phyloP scores from a whole-genome alignment of 2,113 vertebrate genomes.

The Panthera uncia region DNA sequence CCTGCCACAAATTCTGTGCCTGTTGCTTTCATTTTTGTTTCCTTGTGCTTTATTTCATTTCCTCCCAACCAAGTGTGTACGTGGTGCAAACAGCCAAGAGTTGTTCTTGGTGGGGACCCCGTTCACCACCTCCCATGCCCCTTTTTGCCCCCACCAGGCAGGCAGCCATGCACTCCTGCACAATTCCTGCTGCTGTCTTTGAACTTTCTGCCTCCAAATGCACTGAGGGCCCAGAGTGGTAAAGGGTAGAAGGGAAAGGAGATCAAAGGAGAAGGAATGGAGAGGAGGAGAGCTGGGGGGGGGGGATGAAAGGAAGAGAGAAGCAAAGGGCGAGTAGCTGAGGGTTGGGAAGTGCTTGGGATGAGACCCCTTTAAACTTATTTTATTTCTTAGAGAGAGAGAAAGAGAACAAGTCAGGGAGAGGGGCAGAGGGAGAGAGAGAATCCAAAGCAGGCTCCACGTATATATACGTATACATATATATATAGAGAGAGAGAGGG shows the following conservation, averaged over 20 bases:
- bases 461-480: accelerated
- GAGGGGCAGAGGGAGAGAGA: too few relatives aligned
- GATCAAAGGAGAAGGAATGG: not conserved
- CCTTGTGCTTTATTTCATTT: not conserved
- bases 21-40: not conserved
- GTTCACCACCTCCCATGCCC: not conserved
- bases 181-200: not conserved
- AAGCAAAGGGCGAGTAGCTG: too few relatives aligned
- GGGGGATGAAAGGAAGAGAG: not conserved
- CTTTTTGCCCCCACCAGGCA: not conserved
- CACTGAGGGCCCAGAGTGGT: not conserved
- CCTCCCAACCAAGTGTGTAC: too few relatives aligned
- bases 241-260: not conserved
- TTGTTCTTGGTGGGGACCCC: not conserved
- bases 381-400: too few relatives aligned
- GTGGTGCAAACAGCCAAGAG: not conserved
- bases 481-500: too few relatives aligned
- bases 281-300: too few relatives aligned
- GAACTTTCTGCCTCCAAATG: not conserved
- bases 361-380: not conserved
- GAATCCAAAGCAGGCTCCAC: too few relatives aligned
- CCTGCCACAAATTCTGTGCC: not conserved
- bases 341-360: not conserved
- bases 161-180: not conserved
- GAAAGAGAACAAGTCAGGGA: too few relatives aligned